Evolutionary conservation across 2,797 vertebrate genomes (phyloP).

Genomic region (Ctenopoma multispine): DNA sequence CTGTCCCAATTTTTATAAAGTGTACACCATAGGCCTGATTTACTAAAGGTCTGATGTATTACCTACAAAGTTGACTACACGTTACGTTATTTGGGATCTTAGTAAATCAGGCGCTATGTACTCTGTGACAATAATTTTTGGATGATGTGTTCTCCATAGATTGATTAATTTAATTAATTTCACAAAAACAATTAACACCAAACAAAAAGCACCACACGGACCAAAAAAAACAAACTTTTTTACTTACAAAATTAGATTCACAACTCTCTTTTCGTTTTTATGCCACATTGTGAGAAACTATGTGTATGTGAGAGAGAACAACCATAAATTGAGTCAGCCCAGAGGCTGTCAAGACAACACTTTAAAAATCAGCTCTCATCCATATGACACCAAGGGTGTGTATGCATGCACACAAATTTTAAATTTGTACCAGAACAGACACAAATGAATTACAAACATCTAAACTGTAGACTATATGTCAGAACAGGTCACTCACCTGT

Average conservation of each 20-base stretch:
- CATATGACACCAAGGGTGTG: constrained; percentile 54
- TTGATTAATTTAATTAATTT: constrained; percentile 1
- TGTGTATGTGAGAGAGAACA: constrained; percentile 24
- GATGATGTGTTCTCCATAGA: not conserved
- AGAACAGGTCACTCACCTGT: constrained; percentile 80
- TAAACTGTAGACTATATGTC: not conserved
- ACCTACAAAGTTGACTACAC: too few relatives aligned
- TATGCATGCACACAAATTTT: constrained; percentile 15
- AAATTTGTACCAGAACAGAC: constrained; percentile 20
- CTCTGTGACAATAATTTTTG: not conserved
- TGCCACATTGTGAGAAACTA: constrained; percentile 4
- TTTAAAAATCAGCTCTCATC: constrained; percentile 65
- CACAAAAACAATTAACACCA: not conserved
- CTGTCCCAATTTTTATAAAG: not conserved
- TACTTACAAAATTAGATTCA: not conserved
- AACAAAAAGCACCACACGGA: not conserved
- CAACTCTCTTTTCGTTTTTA: constrained; percentile 9
- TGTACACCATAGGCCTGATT: too few relatives aligned
- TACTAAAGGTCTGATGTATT: too few relatives aligned
- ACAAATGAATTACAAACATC: constrained; percentile 21
- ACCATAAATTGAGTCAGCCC: constrained; percentile 14
- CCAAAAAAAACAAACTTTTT: too few relatives aligned
- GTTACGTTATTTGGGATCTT: not conserved
- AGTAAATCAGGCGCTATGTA: not conserved
- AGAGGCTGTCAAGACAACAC: constrained; percentile 42